Conservation (phyloP, 2,797 vertebrate species). For the Vultur gryphus region DNA sequence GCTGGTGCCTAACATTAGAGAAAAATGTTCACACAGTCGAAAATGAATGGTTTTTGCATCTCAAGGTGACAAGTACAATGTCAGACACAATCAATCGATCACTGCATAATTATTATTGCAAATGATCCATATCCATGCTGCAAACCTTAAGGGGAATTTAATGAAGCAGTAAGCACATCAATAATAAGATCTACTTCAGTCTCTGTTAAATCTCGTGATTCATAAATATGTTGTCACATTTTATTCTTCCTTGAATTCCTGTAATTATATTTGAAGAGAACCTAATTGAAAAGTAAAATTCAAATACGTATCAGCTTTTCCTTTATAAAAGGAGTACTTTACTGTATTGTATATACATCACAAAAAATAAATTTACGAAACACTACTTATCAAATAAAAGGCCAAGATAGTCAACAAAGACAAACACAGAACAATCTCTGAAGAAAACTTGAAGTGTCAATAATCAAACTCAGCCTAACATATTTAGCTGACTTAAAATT, state of each 20-base stretch:
- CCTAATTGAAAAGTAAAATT: conserved; percentile 4
- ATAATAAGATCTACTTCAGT: conserved; percentile 77
- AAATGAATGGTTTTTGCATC: conserved; percentile 79
- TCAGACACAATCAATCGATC: conserved; percentile 85
- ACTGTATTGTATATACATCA: not conserved
- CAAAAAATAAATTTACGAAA: not conserved
- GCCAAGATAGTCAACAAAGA: not conserved
- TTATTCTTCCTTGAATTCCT: conserved; percentile 63
- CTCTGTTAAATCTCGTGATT: conserved; percentile 74
- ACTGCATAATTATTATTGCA: conserved; percentile 84
- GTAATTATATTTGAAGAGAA: conserved; percentile 51
- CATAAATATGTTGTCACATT: conserved; percentile 71
- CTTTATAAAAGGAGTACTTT: not conserved
- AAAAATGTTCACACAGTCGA: conserved; percentile 55
- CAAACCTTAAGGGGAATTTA: conserved; percentile 82
- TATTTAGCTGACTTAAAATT: not conserved
- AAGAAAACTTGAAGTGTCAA: not conserved
- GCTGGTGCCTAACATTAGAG: conserved; percentile 41
- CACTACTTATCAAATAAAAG: not conserved
- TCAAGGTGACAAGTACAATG: conserved; percentile 82
- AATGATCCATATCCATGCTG: conserved; percentile 82
- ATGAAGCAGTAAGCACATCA: conserved; percentile 83
- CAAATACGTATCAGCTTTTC: not conserved
- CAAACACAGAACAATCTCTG: not conserved
- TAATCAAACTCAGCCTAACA: not conserved